A percentile compares a stretch with the other conserved stretches of the same genome.
These are phyloP conservation scores for Melanostoma mellinum DNA, from an alignment of 2,888 invertebrate species.

Conservation along the genomic window DNA sequence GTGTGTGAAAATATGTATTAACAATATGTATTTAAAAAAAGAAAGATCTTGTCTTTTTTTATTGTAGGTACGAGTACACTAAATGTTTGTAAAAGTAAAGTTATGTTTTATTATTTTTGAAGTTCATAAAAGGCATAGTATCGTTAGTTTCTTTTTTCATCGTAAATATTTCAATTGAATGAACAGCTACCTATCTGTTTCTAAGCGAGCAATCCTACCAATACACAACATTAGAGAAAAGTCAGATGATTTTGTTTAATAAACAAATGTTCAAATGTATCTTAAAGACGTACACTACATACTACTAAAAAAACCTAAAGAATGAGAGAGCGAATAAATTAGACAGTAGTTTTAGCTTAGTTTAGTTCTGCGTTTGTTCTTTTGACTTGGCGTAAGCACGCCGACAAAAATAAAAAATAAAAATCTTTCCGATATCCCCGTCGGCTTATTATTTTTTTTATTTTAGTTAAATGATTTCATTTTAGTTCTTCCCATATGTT, in stretches of 20 bases:
- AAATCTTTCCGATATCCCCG: slow-evolving; percentile 4
- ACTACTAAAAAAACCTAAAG: slow-evolving; percentile 23
- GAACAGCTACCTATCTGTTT: not conserved
- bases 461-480: not conserved
- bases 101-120: too few relatives aligned
- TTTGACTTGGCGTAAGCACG: slow-evolving; percentile 25
- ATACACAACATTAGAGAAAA: not conserved
- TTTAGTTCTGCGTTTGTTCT: slow-evolving; percentile 28
- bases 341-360: slow-evolving; percentile 36
- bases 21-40: too few relatives aligned
- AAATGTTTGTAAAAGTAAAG: too few relatives aligned
- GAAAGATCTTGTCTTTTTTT: too few relatives aligned
- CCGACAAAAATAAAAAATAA: slow-evolving; percentile 17
- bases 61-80: too few relatives aligned
- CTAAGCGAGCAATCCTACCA: slow-evolving; percentile 2
- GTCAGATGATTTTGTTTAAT: not conserved
- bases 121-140: too few relatives aligned
- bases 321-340: slow-evolving; percentile 34
- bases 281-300: slow-evolving; percentile 31
- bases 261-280: slow-evolving; percentile 38
- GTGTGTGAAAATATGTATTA: too few relatives aligned
- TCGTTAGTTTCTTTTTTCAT: too few relatives aligned
- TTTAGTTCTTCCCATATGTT: not conserved
- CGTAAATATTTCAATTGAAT: too few relatives aligned
- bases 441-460: slow-evolving; percentile 1